Evolutionary conservation across 2,113 vertebrate genomes (phyloP).

Genomic region (Grammomys surdaster): DNA sequence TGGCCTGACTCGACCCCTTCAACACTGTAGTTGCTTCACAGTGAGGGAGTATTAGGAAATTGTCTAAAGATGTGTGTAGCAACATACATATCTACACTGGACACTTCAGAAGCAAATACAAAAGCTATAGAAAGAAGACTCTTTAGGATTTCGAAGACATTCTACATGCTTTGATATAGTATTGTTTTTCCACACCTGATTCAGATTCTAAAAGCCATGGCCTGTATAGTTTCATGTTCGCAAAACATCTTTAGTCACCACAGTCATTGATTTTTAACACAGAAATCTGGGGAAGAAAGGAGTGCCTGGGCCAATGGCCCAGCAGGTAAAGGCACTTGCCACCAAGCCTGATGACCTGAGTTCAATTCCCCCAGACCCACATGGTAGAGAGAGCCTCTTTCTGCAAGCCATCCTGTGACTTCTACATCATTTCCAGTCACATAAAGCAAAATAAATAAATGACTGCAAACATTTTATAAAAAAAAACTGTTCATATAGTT

Average conservation of each 20-base stretch:
- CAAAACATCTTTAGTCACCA: conserved; percentile 18
- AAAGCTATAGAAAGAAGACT: background rate
- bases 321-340: background rate
- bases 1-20: background rate
- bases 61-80: background rate
- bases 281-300: background rate
- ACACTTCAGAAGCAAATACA: background rate
- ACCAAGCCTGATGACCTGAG: background rate
- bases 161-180: background rate
- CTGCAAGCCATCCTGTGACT: background rate
- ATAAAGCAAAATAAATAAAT: background rate
- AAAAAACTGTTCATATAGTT: background rate
- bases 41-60: background rate
- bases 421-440: background rate
- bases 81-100: background rate
- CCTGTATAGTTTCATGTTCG: background rate
- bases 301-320: background rate
- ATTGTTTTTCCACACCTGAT: background rate
- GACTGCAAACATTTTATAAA: background rate
- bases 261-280: background rate
- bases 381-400: background rate
- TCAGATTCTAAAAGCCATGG: background rate
- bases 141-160: background rate
- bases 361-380: background rate
- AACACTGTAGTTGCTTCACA: background rate